phyloP scores from a whole-genome alignment of 2,888 invertebrate species.

The Megaustenia siamemsis region DNA sequence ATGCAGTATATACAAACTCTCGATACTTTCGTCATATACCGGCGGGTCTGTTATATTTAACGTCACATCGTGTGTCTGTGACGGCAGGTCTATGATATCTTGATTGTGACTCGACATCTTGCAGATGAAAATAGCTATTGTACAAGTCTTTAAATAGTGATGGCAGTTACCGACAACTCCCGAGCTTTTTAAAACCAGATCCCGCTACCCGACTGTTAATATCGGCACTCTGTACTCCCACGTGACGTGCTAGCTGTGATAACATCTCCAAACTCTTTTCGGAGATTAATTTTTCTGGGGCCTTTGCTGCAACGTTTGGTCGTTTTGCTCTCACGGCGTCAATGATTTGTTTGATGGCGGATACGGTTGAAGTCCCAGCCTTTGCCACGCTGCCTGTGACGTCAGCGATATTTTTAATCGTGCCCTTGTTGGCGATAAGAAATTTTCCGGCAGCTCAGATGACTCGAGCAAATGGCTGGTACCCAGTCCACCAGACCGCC shows the following conservation, averaged over 20 bases:
- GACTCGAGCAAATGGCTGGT: neutral
- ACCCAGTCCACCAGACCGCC: neutral
- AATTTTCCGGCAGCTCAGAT: neutral
- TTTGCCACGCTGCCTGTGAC: neutral
- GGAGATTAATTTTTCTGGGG: neutral
- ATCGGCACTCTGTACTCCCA: neutral
- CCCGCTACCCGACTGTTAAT: neutral
- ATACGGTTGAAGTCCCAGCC: neutral
- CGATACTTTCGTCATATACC: neutral
- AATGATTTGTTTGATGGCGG: neutral
- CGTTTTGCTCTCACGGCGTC: neutral
- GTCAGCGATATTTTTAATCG: neutral
- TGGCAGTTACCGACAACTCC: neutral
- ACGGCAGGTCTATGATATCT: no score
- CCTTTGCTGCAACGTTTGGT: neutral
- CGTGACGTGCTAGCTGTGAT: neutral
- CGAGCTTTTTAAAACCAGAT: neutral
- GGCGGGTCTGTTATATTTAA: neutral
- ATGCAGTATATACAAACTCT: neutral
- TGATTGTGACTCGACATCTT: no score
- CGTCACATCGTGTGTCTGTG: neutral
- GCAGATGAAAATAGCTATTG: no score
- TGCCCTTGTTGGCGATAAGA: neutral
- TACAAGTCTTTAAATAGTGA: neutral
- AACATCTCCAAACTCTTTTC: neutral